Base-by-base conservation (phyloP, 2,888 invertebrate genomes). In the Polyploca ridens region DNA sequence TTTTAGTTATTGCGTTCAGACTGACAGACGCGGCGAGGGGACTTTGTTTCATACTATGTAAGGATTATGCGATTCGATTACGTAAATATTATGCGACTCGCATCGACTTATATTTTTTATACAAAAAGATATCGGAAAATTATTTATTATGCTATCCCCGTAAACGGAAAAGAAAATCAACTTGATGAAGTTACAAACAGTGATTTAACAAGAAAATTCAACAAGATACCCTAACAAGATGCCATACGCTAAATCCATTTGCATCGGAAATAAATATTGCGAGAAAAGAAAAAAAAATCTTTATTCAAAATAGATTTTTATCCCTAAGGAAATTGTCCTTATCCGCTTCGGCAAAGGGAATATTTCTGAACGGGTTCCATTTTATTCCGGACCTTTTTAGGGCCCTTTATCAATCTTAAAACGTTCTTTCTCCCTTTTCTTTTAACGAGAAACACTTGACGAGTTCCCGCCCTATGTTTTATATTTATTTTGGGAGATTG, bases 321-420 rank as follows among this genome's bases (percentile, higher is more conserved):
- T 44, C 65, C 65, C 63, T 62, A 33, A 63, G 63, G 63, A 67
- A 58, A 63, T 65, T 63, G 63, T 65, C 63, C 44, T 19, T 44
- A 59, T 65, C 58, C 66, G 46, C 13, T 27, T 35, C 16, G 19
- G 62, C 46, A 63, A 66, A 54, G 69, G 65, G 72, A 67, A 72
- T 66, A 69, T 70, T 64, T 65, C 64, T 66, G 64, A 11, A n/a
- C 59, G 49, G 61, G 58, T 54, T 63, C 27, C 62, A 44, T 35
- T 33, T 62, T 63, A 59, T 69, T 66, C 64, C 71, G 72, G 66
- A 74, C 78, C 77, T 79, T 81, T 76, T 72, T 74, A 71, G 75
- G 78, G 76, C 75, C 82, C 82, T 86, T 86, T 87, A 88, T 87
- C 88, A 89, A 88, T 88, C 84, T 80, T 77, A 76, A 74, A 84